Evolutionary conservation across 2,113 vertebrate species (phyloP), one percentile per base, ranked within the genome.

Genomic region (Phainopepla nitens): DNA sequence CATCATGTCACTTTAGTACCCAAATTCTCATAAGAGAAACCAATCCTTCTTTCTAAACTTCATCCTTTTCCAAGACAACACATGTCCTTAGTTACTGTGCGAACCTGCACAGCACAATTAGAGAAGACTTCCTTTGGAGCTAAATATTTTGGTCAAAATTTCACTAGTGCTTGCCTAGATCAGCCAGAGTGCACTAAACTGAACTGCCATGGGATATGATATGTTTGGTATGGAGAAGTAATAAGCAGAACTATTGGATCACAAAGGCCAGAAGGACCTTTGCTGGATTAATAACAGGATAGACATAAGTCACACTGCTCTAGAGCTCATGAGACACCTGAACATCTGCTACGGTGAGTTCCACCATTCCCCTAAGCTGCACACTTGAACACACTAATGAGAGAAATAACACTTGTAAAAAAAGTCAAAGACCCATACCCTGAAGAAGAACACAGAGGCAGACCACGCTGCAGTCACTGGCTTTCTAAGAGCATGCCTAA

Each of bases 381-480:
- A 71, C 28, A 44, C 8, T 54, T 60, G 29, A 42, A 42, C 21
- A 29, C 7, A 10, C 0, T 50, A 69, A 47, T 54, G 53, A 62
- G 13, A 69, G 41, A 71, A 75, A 12, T 3, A 71, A 14, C 4
- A 47, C 0, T 0, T 33, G 8, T 4, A 9, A 16, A 21, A 56
- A 54, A 49, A 5, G 31, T 53, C 22, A 39, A 62, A 91, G 45
- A 21, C 7, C 3, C 15, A 27, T 6, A 6, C 2, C 8, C 10
- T 22, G 42, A 50, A 69, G 29, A 23, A 45, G 25, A 64, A 8
- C 35, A 77, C 8, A 58, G 42, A 66, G 11, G 11, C 24, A 70
- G 16, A 33, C 7, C 15, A 13, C 0, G 1, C 4, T 2, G 2
- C 9, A 60, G 31, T 35, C 18, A 13, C 11, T 18, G 7, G 7